These are phyloP conservation scores for Oegoconia quadripuncta DNA, from an alignment of 2,888 invertebrate species.

Conservation along the genomic window DNA sequence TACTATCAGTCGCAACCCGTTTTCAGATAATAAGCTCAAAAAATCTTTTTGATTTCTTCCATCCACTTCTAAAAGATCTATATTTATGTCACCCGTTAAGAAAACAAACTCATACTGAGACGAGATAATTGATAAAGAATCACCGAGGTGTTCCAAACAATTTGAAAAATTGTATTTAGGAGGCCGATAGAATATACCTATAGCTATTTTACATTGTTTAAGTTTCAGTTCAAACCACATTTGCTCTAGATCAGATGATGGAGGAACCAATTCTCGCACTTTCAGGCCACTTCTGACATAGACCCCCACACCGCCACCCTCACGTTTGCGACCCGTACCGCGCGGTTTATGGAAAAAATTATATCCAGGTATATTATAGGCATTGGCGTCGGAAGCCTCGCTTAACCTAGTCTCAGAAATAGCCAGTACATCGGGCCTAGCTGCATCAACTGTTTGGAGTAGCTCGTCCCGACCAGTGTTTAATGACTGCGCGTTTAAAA, in stretches of 20 bases:
- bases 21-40: neutral
- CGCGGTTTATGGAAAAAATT: slow-evolving; percentile 1
- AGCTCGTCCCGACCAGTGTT: slow-evolving; percentile 7
- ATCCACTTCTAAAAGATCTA: neutral
- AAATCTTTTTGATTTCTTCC: neutral
- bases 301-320: slow-evolving; percentile 3
- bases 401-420: slow-evolving; percentile 4
- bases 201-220: neutral
- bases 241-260: neutral
- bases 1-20: neutral
- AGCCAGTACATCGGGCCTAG: too few species aligned
- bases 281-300: slow-evolving; percentile 3
- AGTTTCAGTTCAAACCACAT: slow-evolving; percentile 2
- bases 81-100: slow-evolving; percentile 1
- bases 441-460: neutral
- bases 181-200: slow-evolving; percentile 1
- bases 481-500: slow-evolving; percentile 4
- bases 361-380: neutral
- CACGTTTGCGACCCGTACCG: neutral
- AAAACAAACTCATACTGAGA: neutral
- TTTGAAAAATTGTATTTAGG: too few species aligned
- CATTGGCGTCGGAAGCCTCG: too few species aligned
- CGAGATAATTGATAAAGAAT: too few species aligned
- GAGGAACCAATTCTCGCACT: neutral
- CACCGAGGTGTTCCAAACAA: too few species aligned